Evolutionary conservation across 1,140 invertebrate genomes (phyloP).

Genomic region (Scylla paramamosain): DNA sequence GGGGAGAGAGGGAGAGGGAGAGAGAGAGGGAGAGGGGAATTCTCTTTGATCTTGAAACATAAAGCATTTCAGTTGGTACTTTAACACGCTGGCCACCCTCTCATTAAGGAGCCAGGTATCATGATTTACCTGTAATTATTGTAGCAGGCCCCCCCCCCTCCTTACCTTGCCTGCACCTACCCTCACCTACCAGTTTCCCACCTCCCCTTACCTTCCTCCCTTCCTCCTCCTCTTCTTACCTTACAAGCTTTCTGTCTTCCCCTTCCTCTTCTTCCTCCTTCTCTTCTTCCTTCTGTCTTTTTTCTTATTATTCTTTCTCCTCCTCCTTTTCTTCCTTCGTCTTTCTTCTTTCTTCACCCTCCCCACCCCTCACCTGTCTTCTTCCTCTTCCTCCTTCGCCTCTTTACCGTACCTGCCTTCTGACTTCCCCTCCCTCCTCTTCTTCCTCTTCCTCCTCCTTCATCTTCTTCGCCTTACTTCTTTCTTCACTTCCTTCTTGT

Average conservation of each 20-base stretch:
- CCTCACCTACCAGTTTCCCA: too few relatives aligned
- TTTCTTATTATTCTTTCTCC: neutral
- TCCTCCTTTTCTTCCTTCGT: neutral
- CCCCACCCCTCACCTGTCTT: too few relatives aligned
- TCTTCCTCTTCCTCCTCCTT: neutral
- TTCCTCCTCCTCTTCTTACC: too few relatives aligned
- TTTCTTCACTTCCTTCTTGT: neutral
- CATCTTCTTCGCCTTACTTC: neutral
- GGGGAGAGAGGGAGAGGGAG: neutral
- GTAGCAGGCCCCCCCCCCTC: neutral
- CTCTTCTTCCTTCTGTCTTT: neutral
- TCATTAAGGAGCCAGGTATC: neutral
- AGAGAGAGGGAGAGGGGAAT: neutral
- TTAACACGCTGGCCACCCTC: neutral
- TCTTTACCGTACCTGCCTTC: neutral
- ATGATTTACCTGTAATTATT: conserved; percentile 21
- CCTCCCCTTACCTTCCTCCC: neutral
- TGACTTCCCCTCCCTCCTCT: neutral
- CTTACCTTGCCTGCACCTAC: too few relatives aligned
- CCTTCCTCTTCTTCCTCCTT: neutral
- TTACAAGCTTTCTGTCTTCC: too few relatives aligned
- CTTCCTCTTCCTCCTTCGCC: neutral
- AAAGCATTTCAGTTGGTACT: neutral
- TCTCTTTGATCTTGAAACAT: neutral
- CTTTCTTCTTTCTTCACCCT: neutral